These are phyloP conservation scores for Cyprinella venusta DNA, from an alignment of 2,797 vertebrate genomes.

Conservation along the genomic window DNA sequence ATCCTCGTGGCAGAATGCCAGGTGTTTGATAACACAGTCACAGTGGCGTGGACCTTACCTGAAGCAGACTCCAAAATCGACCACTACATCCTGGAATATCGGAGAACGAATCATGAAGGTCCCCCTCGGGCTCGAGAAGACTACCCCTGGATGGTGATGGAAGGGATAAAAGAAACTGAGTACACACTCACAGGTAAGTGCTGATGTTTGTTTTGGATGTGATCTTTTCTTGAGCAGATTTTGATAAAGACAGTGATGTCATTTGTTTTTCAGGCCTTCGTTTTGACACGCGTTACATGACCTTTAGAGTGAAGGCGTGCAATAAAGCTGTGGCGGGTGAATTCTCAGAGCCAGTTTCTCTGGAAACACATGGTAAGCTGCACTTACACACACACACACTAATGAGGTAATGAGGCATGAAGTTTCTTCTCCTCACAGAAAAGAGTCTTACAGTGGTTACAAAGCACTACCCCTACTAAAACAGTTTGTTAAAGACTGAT, in stretches of 20 bases:
- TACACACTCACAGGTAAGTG: constrained; percentile 80
- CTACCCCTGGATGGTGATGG: constrained; percentile 96
- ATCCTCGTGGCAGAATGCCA: constrained; percentile 86
- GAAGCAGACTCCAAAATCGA: constrained; percentile 91
- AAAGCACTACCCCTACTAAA: constrained; percentile 4
- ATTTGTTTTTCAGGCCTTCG: constrained; percentile 80
- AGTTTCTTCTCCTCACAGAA: neutral
- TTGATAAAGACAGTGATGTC: neutral
- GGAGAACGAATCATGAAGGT: constrained; percentile 91
- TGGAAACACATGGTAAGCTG: constrained; percentile 90
- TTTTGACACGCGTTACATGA: constrained; percentile 94
- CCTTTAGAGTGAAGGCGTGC: constrained; percentile 91
- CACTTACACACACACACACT: constrained; percentile 21
- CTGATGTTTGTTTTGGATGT: neutral
- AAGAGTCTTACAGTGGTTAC: constrained; percentile 19
- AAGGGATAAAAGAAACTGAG: constrained; percentile 87
- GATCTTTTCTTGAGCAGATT: neutral
- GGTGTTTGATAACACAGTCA: constrained; percentile 92
- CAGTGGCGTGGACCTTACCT: constrained; percentile 83
- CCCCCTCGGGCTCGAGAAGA: constrained; percentile 90
- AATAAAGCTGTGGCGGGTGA: constrained; percentile 96
- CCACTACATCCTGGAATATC: constrained; percentile 91
- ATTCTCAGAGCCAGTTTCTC: constrained; percentile 89
- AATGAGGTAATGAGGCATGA: constrained; percentile 41
- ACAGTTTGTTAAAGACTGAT: constrained; percentile 17